Evolutionary conservation across 2,797 vertebrate genomes (phyloP).

Genomic region (Arrhamphus sclerolepis): DNA sequence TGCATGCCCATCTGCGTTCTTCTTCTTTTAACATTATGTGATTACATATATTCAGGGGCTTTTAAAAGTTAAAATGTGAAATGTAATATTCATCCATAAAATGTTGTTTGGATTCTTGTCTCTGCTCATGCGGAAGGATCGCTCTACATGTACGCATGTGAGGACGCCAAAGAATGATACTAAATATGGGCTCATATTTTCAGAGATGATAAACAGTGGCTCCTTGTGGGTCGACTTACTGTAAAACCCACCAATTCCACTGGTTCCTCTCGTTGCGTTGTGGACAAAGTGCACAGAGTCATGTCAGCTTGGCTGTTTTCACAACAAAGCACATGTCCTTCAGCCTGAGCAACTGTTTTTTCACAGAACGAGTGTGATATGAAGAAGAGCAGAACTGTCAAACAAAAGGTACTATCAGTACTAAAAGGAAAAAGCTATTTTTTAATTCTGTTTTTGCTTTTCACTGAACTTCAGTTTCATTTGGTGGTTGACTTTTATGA

Average conservation of each 20-base stretch:
- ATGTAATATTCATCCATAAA: not conserved
- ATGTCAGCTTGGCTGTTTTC: constrained; percentile 64
- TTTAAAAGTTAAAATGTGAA: not conserved
- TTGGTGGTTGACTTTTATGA: constrained; percentile 3
- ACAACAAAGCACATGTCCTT: constrained; percentile 73
- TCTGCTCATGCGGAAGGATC: constrained; percentile 22
- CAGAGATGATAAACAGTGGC: constrained; percentile 69
- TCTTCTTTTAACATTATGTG: not conserved
- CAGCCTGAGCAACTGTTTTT: constrained; percentile 45
- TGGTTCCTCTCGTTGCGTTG: constrained; percentile 45
- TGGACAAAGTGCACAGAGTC: constrained; percentile 45
- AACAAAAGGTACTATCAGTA: constrained; percentile 12
- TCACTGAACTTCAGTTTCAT: constrained; percentile 1
- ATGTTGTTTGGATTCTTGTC: constrained; percentile 21
- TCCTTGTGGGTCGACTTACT: constrained; percentile 57
- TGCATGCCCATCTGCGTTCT: not conserved
- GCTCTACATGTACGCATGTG: constrained; percentile 36
- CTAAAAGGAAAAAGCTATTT: not conserved
- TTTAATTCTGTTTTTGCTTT: constrained; percentile 25
- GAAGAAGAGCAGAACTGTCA: constrained; percentile 24
- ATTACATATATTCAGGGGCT: not conserved
- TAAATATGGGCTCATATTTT: constrained; percentile 80
- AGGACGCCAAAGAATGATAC: constrained; percentile 59
- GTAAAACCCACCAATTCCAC: constrained; percentile 66
- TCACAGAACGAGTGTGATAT: constrained; percentile 15